These are phyloP conservation scores for Myxocyprinus asiaticus DNA, from an alignment of 2,113 vertebrate species.

Conservation along the genomic window DNA sequence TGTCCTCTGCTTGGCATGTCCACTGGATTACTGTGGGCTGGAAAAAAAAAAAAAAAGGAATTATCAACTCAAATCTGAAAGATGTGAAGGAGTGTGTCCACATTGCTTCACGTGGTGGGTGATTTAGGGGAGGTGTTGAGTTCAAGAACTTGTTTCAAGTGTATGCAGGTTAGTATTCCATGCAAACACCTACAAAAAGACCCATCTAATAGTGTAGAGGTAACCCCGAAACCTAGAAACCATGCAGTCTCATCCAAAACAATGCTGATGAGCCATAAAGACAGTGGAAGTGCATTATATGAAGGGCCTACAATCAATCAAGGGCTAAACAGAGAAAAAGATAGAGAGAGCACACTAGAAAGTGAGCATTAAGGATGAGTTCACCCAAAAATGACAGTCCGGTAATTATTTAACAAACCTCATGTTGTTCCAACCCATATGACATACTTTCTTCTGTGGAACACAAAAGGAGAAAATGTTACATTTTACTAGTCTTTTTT, in stretches of 20 bases:
- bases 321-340: neutral
- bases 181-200: neutral
- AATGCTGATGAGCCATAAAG: neutral
- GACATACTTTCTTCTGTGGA: too few species aligned
- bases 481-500: too few species aligned
- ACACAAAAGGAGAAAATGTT: too few species aligned
- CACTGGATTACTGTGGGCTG: conserved; percentile 87
- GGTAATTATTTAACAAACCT: too few species aligned
- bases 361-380: neutral
- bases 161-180: conserved; percentile 5
- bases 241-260: neutral
- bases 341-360: neutral
- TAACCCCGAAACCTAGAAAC: neutral
- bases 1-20: conserved; percentile 89
- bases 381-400: too few species aligned
- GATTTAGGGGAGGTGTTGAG: neutral
- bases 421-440: too few species aligned
- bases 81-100: neutral
- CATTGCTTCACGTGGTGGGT: neutral
- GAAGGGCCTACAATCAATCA: too few species aligned
- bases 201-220: neutral
- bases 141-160: neutral
- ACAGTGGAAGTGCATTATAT: neutral
- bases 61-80: neutral
- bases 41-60: neutral